These are phyloP conservation scores for Scaptomyza caliginosa DNA, from an alignment of 2,888 invertebrate genomes.

Conservation along the genomic window DNA sequence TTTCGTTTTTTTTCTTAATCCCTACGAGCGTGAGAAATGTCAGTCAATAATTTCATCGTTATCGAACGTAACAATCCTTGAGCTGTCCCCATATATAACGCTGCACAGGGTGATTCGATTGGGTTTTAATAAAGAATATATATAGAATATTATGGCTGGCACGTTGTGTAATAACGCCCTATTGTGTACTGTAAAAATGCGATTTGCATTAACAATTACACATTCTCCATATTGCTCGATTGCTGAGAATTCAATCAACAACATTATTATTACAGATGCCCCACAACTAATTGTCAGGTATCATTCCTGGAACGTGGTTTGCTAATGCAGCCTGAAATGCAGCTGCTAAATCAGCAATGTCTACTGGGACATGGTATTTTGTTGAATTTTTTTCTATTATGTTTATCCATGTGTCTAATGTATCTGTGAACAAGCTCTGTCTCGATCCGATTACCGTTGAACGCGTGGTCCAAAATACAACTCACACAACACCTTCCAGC, in stretches of 20 bases:
- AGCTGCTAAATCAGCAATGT: constrained; percentile 36
- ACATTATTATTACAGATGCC: constrained; percentile 25
- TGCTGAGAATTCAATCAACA: constrained; percentile 11
- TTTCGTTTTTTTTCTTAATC: constrained; percentile 4
- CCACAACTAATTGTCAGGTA: constrained; percentile 38
- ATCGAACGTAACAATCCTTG: constrained; percentile 74
- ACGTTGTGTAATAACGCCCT: constrained; percentile 71
- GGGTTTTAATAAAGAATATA: constrained; percentile 2
- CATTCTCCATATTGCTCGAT: constrained; percentile 26
- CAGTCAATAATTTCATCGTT: constrained; percentile 72
- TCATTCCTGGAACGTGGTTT: constrained; percentile 39
- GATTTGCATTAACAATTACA: constrained; percentile 70
- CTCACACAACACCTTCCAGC: neutral
- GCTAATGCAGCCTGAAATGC: constrained; percentile 27
- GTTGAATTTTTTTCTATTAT: constrained; percentile 19
- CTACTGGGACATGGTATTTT: constrained; percentile 10
- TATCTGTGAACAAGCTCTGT: constrained; percentile 37
- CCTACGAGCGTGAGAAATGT: constrained; percentile 73
- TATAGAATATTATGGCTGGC: constrained; percentile 51
- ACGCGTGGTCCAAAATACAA: constrained; percentile 65
- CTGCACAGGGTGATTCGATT: constrained; percentile 10
- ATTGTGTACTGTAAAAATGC: constrained; percentile 43
- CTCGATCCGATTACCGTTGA: constrained; percentile 57
- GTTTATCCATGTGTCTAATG: constrained; percentile 30
- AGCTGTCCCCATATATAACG: constrained; percentile 53